Conservation (phyloP, 2,797 vertebrate species). For the Arrhamphus sclerolepis region DNA sequence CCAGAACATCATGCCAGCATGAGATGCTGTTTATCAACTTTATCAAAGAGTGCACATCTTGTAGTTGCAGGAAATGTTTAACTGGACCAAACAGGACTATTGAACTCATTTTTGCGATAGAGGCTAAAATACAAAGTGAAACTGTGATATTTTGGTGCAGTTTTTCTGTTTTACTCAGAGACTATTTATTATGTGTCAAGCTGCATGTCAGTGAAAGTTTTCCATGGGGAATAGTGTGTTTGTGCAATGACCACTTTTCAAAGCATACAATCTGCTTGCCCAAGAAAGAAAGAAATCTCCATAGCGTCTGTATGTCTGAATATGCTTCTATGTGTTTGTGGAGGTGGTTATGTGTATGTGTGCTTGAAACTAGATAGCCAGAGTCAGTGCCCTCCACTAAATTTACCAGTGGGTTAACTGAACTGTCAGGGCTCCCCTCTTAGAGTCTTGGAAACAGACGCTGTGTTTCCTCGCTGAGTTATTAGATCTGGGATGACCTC, state of each 20-base stretch:
- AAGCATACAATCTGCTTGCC: conserved; percentile 34
- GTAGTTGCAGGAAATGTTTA: too few species aligned
- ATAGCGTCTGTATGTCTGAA: conserved; percentile 55
- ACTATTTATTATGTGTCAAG: conserved; percentile 34
- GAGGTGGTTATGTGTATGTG: conserved; percentile 30
- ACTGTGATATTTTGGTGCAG: conserved; percentile 39
- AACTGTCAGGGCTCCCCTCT: conserved; percentile 71
- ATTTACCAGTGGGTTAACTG: conserved; percentile 81
- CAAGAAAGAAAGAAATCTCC: conserved; percentile 49
- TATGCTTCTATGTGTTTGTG: conserved; percentile 38
- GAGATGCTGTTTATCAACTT: too few species aligned
- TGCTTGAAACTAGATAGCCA: conserved; percentile 73
- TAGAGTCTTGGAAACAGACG: conserved; percentile 72
- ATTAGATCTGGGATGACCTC: conserved; percentile 79
- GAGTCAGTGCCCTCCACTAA: conserved; percentile 74
- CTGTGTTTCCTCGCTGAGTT: conserved; percentile 78
- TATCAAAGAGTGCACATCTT: conserved; percentile 16
- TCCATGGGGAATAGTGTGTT: conserved; percentile 10
- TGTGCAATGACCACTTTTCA: conserved; percentile 32
- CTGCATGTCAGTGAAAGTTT: conserved; percentile 19
- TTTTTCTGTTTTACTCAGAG: conserved; percentile 47
- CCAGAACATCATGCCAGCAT: conserved; percentile 11
- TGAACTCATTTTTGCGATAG: conserved; percentile 4
- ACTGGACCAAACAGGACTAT: conserved; percentile 21
- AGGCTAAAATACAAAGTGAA: conserved; percentile 34